These are phyloP conservation scores for Cottus gobio DNA, from an alignment of 2,113 vertebrate genomes.

Conservation along the genomic window DNA sequence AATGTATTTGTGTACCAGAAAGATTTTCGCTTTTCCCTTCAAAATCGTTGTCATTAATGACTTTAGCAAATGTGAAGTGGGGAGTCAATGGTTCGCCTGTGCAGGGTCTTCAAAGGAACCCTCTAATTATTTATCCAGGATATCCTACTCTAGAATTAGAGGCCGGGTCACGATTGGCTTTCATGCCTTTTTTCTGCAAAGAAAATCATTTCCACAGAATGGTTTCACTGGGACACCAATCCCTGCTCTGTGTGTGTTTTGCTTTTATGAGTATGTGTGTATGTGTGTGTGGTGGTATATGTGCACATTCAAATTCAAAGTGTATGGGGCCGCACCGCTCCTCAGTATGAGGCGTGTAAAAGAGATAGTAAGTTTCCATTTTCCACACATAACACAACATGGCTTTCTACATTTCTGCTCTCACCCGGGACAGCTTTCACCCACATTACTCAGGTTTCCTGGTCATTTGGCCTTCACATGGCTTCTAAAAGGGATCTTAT, in stretches of 20 bases:
- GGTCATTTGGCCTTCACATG: slow-evolving; percentile 74
- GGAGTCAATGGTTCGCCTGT: slow-evolving; percentile 75
- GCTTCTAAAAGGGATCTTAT: slow-evolving; percentile 80
- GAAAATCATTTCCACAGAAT: slow-evolving; percentile 79
- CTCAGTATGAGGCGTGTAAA: slow-evolving; percentile 56
- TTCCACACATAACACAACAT: slow-evolving; percentile 72
- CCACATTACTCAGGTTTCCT: slow-evolving; percentile 74
- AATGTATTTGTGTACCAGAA: slow-evolving; percentile 83
- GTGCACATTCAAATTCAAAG: slow-evolving; percentile 42
- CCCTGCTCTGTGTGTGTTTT: slow-evolving; percentile 41
- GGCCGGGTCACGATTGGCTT: slow-evolving; percentile 74
- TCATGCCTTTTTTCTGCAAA: slow-evolving; percentile 70
- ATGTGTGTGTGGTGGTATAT: slow-evolving; percentile 13
- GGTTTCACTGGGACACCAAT: slow-evolving; percentile 77
- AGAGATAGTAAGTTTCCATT: slow-evolving; percentile 72
- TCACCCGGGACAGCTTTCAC: slow-evolving; percentile 72
- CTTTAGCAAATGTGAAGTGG: slow-evolving; percentile 85
- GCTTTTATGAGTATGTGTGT: slow-evolving; percentile 6
- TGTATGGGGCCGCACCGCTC: slow-evolving; percentile 39
- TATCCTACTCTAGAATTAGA: slow-evolving; percentile 83
- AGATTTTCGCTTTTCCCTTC: slow-evolving; percentile 79
- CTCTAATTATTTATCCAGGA: slow-evolving; percentile 86
- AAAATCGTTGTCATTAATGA: slow-evolving; percentile 87
- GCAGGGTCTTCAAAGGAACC: slow-evolving; percentile 80
- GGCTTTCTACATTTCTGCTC: slow-evolving; percentile 66